Percentiles rank a stretch among this genome's conserved stretches.
Conservation (phyloP, 2,113 vertebrate species). For the Neolamprologus kungweensis region DNA sequence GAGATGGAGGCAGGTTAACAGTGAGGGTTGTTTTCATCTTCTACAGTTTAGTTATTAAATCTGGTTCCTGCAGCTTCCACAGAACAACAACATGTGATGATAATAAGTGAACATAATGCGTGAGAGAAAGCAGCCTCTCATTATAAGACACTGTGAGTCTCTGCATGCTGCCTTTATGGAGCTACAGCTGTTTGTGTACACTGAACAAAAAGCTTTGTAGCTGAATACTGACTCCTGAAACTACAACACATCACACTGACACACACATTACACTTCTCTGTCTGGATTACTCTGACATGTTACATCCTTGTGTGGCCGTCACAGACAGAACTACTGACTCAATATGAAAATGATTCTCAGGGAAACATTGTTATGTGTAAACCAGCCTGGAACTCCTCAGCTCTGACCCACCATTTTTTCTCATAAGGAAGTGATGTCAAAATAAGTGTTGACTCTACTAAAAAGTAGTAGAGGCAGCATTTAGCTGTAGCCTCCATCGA, state of each 20-base stretch:
- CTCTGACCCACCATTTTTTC: fast-evolving
- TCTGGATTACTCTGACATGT: fast-evolving
- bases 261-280: fast-evolving
- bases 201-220: neutral
- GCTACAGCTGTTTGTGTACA: neutral
- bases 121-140: neutral
- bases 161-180: fast-evolving
- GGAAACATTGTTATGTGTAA: fast-evolving
- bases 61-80: fast-evolving
- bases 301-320: fast-evolving
- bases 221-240: fast-evolving
- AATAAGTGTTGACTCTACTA: neutral
- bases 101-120: neutral
- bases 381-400: neutral
- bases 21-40: fast-evolving
- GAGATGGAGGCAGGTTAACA: neutral
- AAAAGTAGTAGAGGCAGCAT: neutral
- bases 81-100: fast-evolving
- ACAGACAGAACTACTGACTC: neutral
- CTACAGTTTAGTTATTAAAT: neutral
- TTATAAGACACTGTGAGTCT: neutral
- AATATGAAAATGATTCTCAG: neutral
- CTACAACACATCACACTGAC: neutral
- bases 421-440: neutral
- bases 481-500: fast-evolving